phyloP scores from a whole-genome alignment of 2,888 invertebrate species.

The Xylota segnis region DNA sequence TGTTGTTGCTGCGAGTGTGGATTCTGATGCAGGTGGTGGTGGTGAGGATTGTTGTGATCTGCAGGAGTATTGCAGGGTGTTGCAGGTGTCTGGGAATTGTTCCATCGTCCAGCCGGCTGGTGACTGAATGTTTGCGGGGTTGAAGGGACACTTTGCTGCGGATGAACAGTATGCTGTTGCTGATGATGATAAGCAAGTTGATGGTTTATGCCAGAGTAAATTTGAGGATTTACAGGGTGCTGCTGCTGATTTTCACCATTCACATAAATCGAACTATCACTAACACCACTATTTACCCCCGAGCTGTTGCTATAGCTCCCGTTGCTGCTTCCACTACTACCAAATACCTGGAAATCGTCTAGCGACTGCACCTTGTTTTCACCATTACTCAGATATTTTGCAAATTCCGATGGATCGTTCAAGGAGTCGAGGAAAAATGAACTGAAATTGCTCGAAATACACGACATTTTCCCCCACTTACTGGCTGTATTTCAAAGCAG shows the following conservation, averaged over 20 bases:
- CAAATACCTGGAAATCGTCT: conserved; percentile 83
- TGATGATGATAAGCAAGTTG: conserved; percentile 62
- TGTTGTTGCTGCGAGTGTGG: conserved; percentile 72
- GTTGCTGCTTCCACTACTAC: conserved; percentile 77
- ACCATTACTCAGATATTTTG: conserved; percentile 84
- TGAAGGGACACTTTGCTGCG: conserved; percentile 47
- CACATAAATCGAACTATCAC: conserved; percentile 12
- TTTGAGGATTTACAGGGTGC: conserved; percentile 53
- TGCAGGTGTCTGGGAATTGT: conserved; percentile 28
- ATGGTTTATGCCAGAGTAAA: conserved; percentile 30
- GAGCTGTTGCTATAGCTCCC: conserved; percentile 71
- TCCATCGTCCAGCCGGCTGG: conserved; percentile 57
- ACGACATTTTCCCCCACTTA: conserved; percentile 81
- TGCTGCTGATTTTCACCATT: conserved; percentile 74
- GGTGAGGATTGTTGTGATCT: conserved; percentile 47
- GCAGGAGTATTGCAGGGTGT: conserved; percentile 36
- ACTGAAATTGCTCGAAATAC: conserved; percentile 84
- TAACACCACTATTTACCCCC: conserved; percentile 54
- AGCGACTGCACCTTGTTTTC: conserved; percentile 83
- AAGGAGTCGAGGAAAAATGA: conserved; percentile 84
- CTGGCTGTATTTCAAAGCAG: conserved; percentile 55
- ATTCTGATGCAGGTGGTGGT: conserved; percentile 50
- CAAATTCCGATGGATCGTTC: conserved; percentile 84
- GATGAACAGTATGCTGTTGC: conserved; percentile 37
- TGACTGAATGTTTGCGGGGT: conserved; percentile 54